These are phyloP conservation scores for Micoletzkya japonica DNA, from an alignment of 2,888 invertebrate species.

Conservation along the genomic window DNA sequence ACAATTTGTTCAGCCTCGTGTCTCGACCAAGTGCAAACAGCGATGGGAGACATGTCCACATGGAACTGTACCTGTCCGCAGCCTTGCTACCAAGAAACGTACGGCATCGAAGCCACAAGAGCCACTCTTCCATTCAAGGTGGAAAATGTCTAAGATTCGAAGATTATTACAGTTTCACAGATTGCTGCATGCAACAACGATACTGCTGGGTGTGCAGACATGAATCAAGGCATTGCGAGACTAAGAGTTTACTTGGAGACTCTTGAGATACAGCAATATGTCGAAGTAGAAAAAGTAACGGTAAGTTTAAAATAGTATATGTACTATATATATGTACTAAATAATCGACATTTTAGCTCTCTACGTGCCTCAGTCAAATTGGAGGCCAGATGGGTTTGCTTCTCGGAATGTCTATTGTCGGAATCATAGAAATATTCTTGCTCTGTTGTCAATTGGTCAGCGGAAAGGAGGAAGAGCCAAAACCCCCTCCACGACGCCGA, in stretches of 20 bases:
- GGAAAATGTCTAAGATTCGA: not conserved
- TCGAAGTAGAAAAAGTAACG: constrained; percentile 16
- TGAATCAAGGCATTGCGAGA: not conserved
- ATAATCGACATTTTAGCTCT: no score
- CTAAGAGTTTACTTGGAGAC: constrained; percentile 18
- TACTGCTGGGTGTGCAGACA: constrained; percentile 9
- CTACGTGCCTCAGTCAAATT: no score
- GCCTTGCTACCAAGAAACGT: constrained; percentile 9
- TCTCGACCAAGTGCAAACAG: no score
- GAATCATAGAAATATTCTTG: no score
- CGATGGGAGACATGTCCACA: constrained; percentile 2
- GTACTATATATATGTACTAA: no score
- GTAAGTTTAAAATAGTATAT: no score
- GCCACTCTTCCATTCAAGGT: constrained; percentile 18
- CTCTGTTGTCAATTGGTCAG: no score
- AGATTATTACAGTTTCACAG: not conserved
- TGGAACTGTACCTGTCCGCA: constrained; percentile 6
- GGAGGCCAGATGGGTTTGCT: no score
- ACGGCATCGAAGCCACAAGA: not conserved
- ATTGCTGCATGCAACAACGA: constrained; percentile 8
- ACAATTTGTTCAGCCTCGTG: no score
- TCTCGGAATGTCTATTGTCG: no score
- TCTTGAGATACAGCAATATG: constrained; percentile 10
- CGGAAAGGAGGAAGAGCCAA: no score
- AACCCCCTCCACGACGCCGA: no score